Percentiles rank a stretch among this genome's conserved stretches.
Evolutionary conservation across 2,797 vertebrate species (phyloP).

Genomic region (Molossus molossus): DNA sequence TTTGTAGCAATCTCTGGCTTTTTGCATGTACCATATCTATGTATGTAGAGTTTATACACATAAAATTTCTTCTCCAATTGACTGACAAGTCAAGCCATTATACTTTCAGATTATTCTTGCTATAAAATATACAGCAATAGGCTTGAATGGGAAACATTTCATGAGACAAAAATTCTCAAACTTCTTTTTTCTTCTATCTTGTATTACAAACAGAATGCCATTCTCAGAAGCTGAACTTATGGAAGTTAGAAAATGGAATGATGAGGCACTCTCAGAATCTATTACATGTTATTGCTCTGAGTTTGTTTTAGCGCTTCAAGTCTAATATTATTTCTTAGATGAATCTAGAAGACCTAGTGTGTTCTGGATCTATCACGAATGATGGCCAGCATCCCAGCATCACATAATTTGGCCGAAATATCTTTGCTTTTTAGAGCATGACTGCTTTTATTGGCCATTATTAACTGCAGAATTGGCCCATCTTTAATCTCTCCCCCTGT

Average conservation of each 20-base stretch:
- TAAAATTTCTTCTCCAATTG: conserved; percentile 7
- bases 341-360: background rate
- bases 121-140: background rate
- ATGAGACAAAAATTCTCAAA: conserved; percentile 48
- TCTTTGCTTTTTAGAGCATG: conserved; percentile 54
- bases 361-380: background rate
- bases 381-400: background rate
- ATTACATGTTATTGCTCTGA: background rate
- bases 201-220: background rate
- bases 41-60: background rate
- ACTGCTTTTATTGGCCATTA: conserved; percentile 37
- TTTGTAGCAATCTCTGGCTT: background rate
- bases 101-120: background rate
- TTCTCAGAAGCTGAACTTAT: background rate
- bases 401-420: background rate
- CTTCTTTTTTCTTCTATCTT: background rate
- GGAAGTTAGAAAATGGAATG: conserved; percentile 10
- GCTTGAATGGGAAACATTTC: conserved; percentile 8
- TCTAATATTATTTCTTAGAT: conserved; percentile 13
- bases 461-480: conserved; percentile 29
- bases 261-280: background rate
- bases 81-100: background rate
- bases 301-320: conserved; percentile 42
- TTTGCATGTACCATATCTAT: background rate
- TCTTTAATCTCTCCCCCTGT: conserved; percentile 43